phyloP scores from a whole-genome alignment of 2,888 invertebrate genomes.

The Dexiosoma caninum region DNA sequence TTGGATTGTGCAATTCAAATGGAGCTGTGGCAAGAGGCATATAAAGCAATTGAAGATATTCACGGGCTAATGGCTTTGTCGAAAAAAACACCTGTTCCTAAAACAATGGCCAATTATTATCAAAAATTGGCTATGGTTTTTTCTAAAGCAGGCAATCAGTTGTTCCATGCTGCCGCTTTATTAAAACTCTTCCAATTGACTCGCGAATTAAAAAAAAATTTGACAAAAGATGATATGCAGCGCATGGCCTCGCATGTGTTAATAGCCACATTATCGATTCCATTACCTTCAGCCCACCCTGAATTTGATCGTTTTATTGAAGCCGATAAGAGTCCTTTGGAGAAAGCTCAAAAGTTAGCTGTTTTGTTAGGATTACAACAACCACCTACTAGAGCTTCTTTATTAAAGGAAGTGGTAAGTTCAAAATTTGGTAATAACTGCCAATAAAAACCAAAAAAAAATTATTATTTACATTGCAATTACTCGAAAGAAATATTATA shows the following conservation, averaged over 20 bases:
- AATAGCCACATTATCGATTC: conserved; percentile 96
- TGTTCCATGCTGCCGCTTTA: conserved; percentile 98
- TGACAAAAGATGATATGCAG: conserved; percentile 94
- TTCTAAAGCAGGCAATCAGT: conserved; percentile 98
- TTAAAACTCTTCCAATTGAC: conserved; percentile 95
- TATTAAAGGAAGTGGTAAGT: conserved; percentile 88
- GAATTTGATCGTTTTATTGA: conserved; percentile 98
- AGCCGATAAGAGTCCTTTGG: conserved; percentile 96
- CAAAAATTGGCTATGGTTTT: conserved; percentile 98
- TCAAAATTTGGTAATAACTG: too few relatives aligned
- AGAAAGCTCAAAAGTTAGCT: conserved; percentile 95
- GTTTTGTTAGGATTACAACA: conserved; percentile 91
- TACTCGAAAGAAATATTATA: too few relatives aligned
- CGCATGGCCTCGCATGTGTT: conserved; percentile 97
- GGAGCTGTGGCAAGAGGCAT: conserved; percentile 99
- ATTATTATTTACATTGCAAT: too few relatives aligned
- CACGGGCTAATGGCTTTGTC: conserved; percentile 97
- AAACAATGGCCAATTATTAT: conserved; percentile 99
- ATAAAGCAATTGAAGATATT: conserved; percentile 99
- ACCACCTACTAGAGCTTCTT: conserved; percentile 91
- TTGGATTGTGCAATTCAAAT: conserved; percentile 98
- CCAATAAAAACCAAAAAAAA: too few relatives aligned
- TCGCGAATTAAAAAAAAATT: conserved; percentile 97
- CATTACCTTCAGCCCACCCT: conserved; percentile 94
- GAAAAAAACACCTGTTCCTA: conserved; percentile 96